Percentiles rank a stretch among this genome's conserved stretches.
Conservation (phyloP, 2,888 invertebrate genomes). For the Acanthoscelides obtectus region DNA sequence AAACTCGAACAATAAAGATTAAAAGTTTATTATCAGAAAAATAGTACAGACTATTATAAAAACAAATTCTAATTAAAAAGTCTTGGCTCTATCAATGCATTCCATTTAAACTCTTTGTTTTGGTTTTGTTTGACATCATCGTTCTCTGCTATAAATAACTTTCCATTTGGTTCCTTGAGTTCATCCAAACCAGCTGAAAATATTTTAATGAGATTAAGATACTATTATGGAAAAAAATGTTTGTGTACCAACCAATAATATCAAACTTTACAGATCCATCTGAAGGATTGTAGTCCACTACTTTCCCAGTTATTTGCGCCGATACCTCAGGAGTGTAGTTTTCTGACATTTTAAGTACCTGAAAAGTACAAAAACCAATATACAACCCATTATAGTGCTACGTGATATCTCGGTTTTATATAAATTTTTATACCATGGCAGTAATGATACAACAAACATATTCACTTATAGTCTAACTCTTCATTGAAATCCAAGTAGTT, state of each 20-base stretch:
- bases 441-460: too few relatives aligned
- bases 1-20: too few relatives aligned
- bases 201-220: not conserved
- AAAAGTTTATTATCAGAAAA: too few relatives aligned
- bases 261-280: constrained; percentile 8
- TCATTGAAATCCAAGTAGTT: too few relatives aligned
- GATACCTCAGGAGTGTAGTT: constrained; percentile 17
- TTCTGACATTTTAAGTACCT: constrained; percentile 16
- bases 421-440: too few relatives aligned
- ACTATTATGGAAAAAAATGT: constrained; percentile 23
- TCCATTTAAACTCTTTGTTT: constrained; percentile 7
- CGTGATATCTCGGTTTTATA: too few relatives aligned
- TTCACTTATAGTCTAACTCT: too few relatives aligned
- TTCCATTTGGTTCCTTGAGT: constrained; percentile 8
- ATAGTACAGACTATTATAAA: not conserved
- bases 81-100: constrained; percentile 15
- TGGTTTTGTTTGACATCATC: not conserved
- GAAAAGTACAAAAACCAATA: constrained; percentile 7
- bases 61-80: constrained; percentile 4
- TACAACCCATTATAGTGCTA: not conserved
- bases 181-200: constrained; percentile 14
- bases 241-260: constrained; percentile 17
- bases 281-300: constrained; percentile 5
- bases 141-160: constrained; percentile 10
- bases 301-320: constrained; percentile 12